phyloP scores from a whole-genome alignment of 1,140 invertebrate genomes.

The Orchestia grillus region DNA sequence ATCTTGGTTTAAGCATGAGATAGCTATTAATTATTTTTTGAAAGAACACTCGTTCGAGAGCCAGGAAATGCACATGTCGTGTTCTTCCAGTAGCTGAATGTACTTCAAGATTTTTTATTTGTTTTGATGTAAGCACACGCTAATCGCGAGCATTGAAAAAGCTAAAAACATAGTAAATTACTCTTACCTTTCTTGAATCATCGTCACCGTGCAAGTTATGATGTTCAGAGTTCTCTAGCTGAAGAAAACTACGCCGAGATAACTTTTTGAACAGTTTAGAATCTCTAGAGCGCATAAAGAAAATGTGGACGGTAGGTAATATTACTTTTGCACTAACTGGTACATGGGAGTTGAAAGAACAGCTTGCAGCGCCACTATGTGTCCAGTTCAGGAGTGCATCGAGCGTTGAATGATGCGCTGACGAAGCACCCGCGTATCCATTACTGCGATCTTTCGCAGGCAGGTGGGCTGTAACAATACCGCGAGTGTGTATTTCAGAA shows the following conservation, averaged over 20 bases:
- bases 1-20: too few relatives aligned
- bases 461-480: not conserved
- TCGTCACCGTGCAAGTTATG: not conserved
- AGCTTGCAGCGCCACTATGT: not conserved
- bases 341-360: not conserved
- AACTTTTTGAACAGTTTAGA: not conserved
- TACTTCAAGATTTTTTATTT: too few relatives aligned
- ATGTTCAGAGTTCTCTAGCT: not conserved
- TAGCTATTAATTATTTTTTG: too few relatives aligned
- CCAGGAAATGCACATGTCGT: too few relatives aligned
- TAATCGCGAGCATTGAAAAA: not conserved
- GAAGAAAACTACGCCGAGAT: not conserved
- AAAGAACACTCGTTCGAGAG: too few relatives aligned
- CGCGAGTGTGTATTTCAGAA: not conserved
- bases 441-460: not conserved
- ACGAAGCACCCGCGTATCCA: not conserved
- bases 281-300: not conserved
- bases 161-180: not conserved
- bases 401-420: not conserved
- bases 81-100: too few relatives aligned
- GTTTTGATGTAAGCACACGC: too few relatives aligned
- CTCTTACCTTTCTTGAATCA: slow-evolving; percentile 1
- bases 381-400: not conserved
- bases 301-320: not conserved
- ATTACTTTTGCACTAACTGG: not conserved